A percentile compares a stretch with the other conserved stretches of the same genome.
phyloP scores from a whole-genome alignment of 2,888 invertebrate genomes.

The Acronicta aceris region DNA sequence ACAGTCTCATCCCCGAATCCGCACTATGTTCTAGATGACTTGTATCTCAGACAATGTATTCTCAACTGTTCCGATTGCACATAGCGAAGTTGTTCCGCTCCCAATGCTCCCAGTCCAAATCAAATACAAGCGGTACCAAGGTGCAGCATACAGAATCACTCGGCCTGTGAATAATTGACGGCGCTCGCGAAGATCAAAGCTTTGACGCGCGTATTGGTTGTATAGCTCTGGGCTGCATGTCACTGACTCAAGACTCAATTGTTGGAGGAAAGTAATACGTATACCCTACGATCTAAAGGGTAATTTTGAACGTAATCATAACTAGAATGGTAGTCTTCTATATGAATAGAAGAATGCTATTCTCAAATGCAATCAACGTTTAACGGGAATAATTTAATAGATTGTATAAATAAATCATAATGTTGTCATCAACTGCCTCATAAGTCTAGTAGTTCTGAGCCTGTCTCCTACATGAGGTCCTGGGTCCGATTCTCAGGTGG shows the following conservation, averaged over 20 bases:
- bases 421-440: too few relatives aligned
- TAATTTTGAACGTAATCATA: too few relatives aligned
- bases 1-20: too few relatives aligned
- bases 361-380: too few relatives aligned
- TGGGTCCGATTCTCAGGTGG: too few relatives aligned
- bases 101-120: constrained; percentile 20
- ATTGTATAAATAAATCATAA: too few relatives aligned
- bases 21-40: neutral
- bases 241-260: constrained; percentile 15
- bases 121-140: constrained; percentile 36
- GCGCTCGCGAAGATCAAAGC: constrained; percentile 57
- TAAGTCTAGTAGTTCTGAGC: too few relatives aligned
- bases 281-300: too few relatives aligned
- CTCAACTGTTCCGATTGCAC: constrained; percentile 9
- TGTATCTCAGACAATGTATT: constrained; percentile 11
- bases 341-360: too few relatives aligned
- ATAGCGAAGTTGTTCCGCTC: constrained; percentile 4
- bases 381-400: too few relatives aligned
- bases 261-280: constrained; percentile 4
- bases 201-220: constrained; percentile 54
- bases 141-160: constrained; percentile 34
- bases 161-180: constrained; percentile 63
- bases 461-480: too few relatives aligned
- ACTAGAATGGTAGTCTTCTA: too few relatives aligned
- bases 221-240: constrained; percentile 8